A percentile compares a stretch with the other conserved stretches of the same genome.
phyloP scores from a whole-genome alignment of 2,797 vertebrate species.

The Sandelia bainsii region DNA sequence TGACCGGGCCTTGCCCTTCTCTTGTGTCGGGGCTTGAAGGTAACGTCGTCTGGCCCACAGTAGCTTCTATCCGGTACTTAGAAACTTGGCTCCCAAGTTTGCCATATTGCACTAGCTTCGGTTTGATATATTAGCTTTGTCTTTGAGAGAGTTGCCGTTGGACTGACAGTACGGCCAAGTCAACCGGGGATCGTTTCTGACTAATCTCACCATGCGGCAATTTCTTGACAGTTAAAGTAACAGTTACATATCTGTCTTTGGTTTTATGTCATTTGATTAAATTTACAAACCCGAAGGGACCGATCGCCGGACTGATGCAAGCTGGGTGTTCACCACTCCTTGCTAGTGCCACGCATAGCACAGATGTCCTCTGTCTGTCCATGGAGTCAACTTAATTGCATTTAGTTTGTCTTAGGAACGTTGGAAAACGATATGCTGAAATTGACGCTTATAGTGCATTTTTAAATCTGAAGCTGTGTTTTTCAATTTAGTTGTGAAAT shows the following conservation, averaged over 20 bases:
- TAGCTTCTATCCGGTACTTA: neutral
- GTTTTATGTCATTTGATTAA: neutral
- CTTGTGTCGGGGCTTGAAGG: slow-evolving; percentile 15
- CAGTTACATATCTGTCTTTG: neutral
- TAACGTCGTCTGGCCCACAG: neutral
- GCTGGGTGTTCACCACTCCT: slow-evolving; percentile 63
- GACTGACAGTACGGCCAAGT: slow-evolving; percentile 37
- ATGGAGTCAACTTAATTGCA: neutral
- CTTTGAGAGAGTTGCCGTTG: slow-evolving; percentile 8
- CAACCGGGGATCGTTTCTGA: slow-evolving; percentile 40
- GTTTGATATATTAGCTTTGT: slow-evolving; percentile 32
- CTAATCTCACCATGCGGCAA: slow-evolving; percentile 62
- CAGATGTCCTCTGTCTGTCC: neutral
- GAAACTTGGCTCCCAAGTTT: slow-evolving; percentile 48
- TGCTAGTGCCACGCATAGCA: slow-evolving; percentile 65
- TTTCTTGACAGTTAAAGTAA: slow-evolving; percentile 34
- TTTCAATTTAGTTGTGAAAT: neutral
- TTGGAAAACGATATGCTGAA: neutral
- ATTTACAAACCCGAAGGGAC: neutral
- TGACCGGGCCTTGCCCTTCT: slow-evolving; percentile 49
- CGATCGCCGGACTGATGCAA: neutral
- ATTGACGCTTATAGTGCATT: neutral
- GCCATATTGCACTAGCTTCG: slow-evolving; percentile 16
- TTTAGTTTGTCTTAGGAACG: neutral
- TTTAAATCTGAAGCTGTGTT: neutral